Evolutionary conservation across 2,888 invertebrate species (phyloP).

Genomic region (Formica aserva): DNA sequence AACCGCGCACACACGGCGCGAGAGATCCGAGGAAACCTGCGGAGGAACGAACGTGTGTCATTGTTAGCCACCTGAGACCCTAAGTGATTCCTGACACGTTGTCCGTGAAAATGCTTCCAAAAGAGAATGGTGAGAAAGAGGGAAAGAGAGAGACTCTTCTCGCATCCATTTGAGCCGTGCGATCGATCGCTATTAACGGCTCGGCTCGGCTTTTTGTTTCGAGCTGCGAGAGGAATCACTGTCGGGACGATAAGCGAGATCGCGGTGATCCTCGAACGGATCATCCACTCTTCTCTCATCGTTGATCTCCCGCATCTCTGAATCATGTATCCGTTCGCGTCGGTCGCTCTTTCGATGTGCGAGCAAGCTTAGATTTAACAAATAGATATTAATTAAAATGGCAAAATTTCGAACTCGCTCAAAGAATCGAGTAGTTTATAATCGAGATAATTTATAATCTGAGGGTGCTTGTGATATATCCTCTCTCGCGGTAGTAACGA

Average conservation of each 20-base stretch:
- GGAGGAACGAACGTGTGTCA: slow-evolving; percentile 70
- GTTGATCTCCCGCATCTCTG: slow-evolving; percentile 45
- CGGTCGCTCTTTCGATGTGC: slow-evolving; percentile 22
- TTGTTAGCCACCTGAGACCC: slow-evolving; percentile 75
- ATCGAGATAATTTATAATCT: neutral
- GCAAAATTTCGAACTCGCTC: neutral
- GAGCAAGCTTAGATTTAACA: neutral
- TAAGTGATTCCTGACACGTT: slow-evolving; percentile 81
- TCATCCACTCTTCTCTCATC: slow-evolving; percentile 40
- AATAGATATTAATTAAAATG: slow-evolving; percentile 29
- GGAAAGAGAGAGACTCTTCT: slow-evolving; percentile 40
- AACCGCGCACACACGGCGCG: slow-evolving; percentile 9
- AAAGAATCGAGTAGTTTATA: neutral
- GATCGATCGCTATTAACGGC: slow-evolving; percentile 70
- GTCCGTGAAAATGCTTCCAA: slow-evolving; percentile 73
- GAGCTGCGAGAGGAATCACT: slow-evolving; percentile 53
- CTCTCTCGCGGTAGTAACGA: neutral
- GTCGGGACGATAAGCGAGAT: slow-evolving; percentile 57
- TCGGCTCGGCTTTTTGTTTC: slow-evolving; percentile 63
- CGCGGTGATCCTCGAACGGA: slow-evolving; percentile 52
- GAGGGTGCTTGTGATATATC: neutral
- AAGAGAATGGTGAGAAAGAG: slow-evolving; percentile 52
- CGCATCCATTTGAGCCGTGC: slow-evolving; percentile 27
- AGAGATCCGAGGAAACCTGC: slow-evolving; percentile 36
- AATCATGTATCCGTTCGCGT: slow-evolving; percentile 52